phyloP scores from a whole-genome alignment of 23 tunicate genomes.

The Trididemnum nubilum region DNA sequence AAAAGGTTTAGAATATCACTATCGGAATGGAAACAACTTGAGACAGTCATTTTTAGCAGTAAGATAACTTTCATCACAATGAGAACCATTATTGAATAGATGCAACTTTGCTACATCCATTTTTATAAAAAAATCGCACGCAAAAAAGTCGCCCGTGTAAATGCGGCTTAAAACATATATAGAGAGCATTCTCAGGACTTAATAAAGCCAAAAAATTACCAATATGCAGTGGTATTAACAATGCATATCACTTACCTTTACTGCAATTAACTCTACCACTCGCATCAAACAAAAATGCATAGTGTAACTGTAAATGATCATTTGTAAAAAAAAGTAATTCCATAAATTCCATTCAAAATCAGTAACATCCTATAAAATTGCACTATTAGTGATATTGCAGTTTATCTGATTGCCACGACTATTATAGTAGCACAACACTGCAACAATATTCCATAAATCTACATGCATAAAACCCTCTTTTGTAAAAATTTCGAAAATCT shows the following conservation, averaged over 20 bases:
- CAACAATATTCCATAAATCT: no score
- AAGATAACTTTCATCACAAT: no score
- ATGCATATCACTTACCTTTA: neutral
- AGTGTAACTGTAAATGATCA: constrained; percentile 32
- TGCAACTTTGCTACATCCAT: no score
- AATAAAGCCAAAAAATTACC: neutral
- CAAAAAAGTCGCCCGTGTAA: no score
- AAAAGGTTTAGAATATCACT: no score
- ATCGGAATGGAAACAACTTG: neutral
- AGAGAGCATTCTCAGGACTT: neutral
- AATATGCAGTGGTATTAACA: neutral
- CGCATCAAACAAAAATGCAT: constrained; percentile 58
- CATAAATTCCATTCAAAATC: constrained; percentile 82
- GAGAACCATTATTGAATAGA: no score
- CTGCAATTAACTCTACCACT: constrained; percentile 21
- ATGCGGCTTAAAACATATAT: neutral
- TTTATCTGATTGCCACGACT: no score
- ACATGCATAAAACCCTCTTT: no score
- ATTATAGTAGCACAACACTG: no score
- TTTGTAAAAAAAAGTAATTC: constrained; percentile 40
- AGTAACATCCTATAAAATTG: constrained; percentile 39
- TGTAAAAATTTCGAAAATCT: no score
- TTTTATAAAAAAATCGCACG: no score
- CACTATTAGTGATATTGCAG: no score
- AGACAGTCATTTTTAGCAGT: neutral